phyloP scores from a whole-genome alignment of 2,113 vertebrate genomes.

The Vulpes ferrilata region DNA sequence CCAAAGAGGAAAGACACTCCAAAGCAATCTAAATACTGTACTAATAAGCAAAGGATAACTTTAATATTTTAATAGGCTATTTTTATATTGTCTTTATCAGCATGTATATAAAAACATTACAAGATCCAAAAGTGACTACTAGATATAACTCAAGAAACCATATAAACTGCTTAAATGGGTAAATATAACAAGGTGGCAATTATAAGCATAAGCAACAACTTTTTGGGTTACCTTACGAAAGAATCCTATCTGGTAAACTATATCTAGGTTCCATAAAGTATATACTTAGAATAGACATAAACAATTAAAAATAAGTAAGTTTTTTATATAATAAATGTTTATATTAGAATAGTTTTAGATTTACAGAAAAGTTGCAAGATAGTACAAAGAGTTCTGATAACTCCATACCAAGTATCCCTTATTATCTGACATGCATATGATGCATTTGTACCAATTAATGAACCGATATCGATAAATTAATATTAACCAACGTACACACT shows the following conservation, averaged over 20 bases:
- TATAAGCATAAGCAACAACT: neutral
- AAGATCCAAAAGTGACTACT: conserved; percentile 59
- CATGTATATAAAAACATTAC: neutral
- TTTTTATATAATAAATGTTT: neutral
- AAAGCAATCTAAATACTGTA: neutral
- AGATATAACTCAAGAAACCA: conserved; percentile 49
- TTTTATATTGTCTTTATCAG: conserved; percentile 64
- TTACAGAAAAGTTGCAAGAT: neutral
- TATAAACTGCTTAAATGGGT: neutral
- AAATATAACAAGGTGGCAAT: conserved; percentile 28
- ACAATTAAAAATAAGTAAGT: neutral
- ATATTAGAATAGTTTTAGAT: neutral
- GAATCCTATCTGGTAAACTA: neutral
- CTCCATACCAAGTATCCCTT: accelerated
- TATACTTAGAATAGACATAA: neutral
- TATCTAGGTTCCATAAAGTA: neutral
- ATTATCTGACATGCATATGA: neutral
- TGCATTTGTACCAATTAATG: neutral
- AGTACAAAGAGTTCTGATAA: neutral
- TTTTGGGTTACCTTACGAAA: neutral
- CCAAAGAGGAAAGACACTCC: conserved; percentile 38
- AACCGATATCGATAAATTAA: neutral
- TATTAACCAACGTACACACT: neutral
- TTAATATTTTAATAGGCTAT: conserved; percentile 67
- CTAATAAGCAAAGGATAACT: conserved; percentile 40